Conservation (phyloP, 2,797 vertebrate genomes). For the Lateolabrax maculatus region DNA sequence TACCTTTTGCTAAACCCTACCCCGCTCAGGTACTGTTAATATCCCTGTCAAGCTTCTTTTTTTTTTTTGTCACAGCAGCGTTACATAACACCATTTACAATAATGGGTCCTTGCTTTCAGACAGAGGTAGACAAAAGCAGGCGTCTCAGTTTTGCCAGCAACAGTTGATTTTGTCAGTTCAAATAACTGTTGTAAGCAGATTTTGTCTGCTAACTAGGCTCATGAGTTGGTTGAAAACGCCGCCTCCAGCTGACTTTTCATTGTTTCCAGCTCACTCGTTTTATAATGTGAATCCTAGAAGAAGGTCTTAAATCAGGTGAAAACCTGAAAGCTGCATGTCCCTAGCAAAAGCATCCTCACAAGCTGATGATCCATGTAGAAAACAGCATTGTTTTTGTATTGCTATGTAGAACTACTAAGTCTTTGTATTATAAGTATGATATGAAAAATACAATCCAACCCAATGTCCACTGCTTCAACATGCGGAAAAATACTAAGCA, state of each 20-base stretch:
- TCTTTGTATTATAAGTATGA: no score
- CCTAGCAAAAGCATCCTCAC: no score
- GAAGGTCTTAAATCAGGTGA: not conserved
- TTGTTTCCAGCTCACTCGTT: not conserved
- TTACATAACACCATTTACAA: not conserved
- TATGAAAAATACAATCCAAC: no score
- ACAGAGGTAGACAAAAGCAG: not conserved
- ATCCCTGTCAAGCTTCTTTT: not conserved
- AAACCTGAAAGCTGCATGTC: no score
- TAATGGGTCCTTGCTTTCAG: not conserved
- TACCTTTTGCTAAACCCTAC: conserved; percentile 3
- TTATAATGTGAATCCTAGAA: not conserved
- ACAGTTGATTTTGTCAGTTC: not conserved
- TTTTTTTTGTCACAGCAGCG: not conserved
- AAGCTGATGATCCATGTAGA: no score
- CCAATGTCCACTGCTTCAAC: not conserved
- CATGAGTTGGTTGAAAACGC: not conserved
- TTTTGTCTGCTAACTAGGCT: not conserved
- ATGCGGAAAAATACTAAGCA: conserved; percentile 9
- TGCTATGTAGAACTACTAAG: no score
- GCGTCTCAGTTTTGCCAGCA: not conserved
- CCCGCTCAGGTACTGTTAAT: not conserved
- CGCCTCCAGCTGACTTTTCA: not conserved
- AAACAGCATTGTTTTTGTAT: no score
- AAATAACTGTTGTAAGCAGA: not conserved